Evolutionary conservation across 2,797 vertebrate species (phyloP).

Genomic region (Xenops minutus): DNA sequence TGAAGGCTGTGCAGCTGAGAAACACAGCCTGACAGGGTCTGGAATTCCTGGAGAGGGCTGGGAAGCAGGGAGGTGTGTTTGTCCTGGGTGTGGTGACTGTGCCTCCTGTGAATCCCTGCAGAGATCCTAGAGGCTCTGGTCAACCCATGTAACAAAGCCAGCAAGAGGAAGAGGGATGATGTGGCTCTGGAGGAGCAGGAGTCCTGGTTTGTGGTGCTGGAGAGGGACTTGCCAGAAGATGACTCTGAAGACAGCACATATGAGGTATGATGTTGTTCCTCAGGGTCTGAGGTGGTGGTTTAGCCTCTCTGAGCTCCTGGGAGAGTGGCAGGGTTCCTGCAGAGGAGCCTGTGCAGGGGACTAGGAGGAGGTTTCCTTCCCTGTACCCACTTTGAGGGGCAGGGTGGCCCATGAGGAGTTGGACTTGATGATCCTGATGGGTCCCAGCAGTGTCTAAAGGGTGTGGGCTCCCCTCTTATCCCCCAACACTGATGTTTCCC

Average conservation of each 20-base stretch:
- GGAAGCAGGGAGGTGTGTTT: accelerated
- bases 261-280: conserved; percentile 69
- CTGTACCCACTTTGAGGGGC: accelerated
- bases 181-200: conserved; percentile 72
- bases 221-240: conserved; percentile 74
- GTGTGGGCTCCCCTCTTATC: neutral
- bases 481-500: no score
- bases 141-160: conserved; percentile 78
- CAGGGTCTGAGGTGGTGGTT: accelerated
- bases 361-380: neutral
- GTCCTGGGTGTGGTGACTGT: neutral
- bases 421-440: neutral
- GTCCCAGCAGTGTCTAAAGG: neutral
- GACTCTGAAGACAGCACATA: conserved; percentile 75
- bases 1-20: neutral
- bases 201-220: conserved; percentile 78
- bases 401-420: neutral
- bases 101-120: conserved; percentile 19
- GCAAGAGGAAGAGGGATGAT: conserved; percentile 84
- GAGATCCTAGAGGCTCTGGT: conserved; percentile 75
- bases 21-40: accelerated
- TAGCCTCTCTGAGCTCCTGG: neutral
- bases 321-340: neutral
- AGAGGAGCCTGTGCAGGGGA: neutral
- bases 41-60: neutral